Evolutionary conservation across 2,797 vertebrate species (phyloP).

Genomic region (Sebastes dallii): DNA sequence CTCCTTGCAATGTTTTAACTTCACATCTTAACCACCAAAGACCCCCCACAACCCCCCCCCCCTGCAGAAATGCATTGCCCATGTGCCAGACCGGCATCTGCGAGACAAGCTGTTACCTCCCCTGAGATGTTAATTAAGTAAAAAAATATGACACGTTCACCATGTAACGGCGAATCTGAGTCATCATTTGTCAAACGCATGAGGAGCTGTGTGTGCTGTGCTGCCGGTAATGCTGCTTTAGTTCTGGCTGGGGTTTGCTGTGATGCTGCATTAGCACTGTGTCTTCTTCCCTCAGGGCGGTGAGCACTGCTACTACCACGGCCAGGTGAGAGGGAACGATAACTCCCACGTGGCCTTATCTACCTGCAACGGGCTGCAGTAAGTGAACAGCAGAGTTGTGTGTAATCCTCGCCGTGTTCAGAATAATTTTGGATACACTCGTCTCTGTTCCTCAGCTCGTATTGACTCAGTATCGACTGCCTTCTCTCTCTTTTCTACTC

Average conservation of each 20-base stretch:
- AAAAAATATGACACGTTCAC: slow-evolving; percentile 5
- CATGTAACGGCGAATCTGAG: not conserved
- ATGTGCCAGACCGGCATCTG: slow-evolving; percentile 46
- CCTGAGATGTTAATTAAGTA: slow-evolving; percentile 19
- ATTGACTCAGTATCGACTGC: slow-evolving; percentile 60
- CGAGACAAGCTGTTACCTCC: slow-evolving; percentile 46
- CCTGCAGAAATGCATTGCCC: slow-evolving; percentile 26
- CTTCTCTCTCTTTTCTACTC: slow-evolving; percentile 47
- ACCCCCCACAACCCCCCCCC: not conserved
- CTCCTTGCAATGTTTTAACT: slow-evolving; percentile 36
- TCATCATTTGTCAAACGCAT: not conserved
- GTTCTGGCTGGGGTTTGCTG: not conserved
- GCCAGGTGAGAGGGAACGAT: slow-evolving; percentile 89
- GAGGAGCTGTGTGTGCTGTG: not conserved
- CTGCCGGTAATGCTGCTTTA: slow-evolving; percentile 1
- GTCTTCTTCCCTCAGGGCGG: slow-evolving; percentile 86
- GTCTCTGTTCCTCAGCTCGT: slow-evolving; percentile 37
- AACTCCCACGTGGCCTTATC: slow-evolving; percentile 92
- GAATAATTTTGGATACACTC: slow-evolving; percentile 52
- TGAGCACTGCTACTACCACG: slow-evolving; percentile 98
- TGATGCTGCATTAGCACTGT: slow-evolving; percentile 47
- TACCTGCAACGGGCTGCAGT: slow-evolving; percentile 98
- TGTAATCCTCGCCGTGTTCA: slow-evolving; percentile 13
- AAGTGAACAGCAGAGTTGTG: slow-evolving; percentile 75
- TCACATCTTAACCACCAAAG: slow-evolving; percentile 33